phyloP scores from a whole-genome alignment of 2,888 invertebrate genomes.

The Cheilosia soror region DNA sequence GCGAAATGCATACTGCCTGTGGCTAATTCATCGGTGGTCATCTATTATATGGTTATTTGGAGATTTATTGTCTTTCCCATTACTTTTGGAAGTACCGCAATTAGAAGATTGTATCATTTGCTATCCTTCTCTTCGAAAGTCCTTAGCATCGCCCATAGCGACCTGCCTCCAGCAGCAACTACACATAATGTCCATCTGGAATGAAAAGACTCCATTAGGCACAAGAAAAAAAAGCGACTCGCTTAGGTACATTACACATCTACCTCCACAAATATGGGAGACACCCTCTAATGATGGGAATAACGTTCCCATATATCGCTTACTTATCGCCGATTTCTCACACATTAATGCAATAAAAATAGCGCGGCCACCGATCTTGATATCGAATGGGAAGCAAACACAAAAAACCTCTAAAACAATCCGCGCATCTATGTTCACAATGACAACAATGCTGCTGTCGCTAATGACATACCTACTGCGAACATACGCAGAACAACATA shows the following conservation, averaged over 20 bases:
- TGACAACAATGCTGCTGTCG: conserved; percentile 73
- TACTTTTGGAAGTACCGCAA: too few species aligned
- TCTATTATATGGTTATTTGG: too few species aligned
- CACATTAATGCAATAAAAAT: conserved; percentile 75
- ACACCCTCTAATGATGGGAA: conserved; percentile 71
- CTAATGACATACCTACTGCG: conserved; percentile 70
- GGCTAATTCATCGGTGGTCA: too few species aligned
- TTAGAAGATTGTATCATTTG: too few species aligned
- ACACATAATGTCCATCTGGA: neutral
- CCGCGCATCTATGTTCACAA: conserved; percentile 68
- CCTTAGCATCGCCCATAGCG: too few species aligned
- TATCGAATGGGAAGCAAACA: conserved; percentile 26
- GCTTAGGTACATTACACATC: conserved; percentile 11
- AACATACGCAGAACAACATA: conserved; percentile 72
- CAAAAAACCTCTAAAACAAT: conserved; percentile 30
- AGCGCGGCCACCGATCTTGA: conserved; percentile 58
- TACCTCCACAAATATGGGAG: conserved; percentile 15
- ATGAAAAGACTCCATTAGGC: conserved; percentile 40
- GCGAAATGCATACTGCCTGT: too few species aligned
- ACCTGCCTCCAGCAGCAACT: too few species aligned
- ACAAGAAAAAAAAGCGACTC: neutral
- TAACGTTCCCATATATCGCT: conserved; percentile 70
- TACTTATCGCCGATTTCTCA: conserved; percentile 73
- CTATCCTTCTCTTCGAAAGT: too few species aligned
- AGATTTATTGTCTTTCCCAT: too few species aligned